Base-by-base conservation (phyloP, 2,113 vertebrate species). In the Pomatostomus ruficeps region DNA sequence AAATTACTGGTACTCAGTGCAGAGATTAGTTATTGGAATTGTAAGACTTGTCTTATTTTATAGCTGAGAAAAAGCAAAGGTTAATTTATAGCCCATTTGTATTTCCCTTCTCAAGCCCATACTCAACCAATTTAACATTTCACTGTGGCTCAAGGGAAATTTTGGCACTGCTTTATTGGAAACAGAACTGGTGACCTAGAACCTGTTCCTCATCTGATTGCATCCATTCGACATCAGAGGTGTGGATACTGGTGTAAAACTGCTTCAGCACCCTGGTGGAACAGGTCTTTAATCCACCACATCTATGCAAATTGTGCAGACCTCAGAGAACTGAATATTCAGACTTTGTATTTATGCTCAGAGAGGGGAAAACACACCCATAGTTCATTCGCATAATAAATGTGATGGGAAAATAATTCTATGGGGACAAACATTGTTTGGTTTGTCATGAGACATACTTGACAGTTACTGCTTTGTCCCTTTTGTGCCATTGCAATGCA, bases 391-490 rank as follows among this genome's bases (percentile, higher is more conserved):
- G 8, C 92, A 91, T 96, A 97, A 97, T 93, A 96, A 97, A 98
- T 97, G 88, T 65, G 94, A 85, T 93, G 79, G 78, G 94, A 97
- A 97, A 96, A 97, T 91, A 97, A 97, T 97, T 97, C 96, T 96
- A 5, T 38, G 43, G 97, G 95, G 96, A 96, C 92, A 79, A 84
- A 95, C 95, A 95, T 89, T 98, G 92, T 98, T 98, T 98, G 96
- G 95, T 97, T 98, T 98, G 94, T 95, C 95, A 95, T 91, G 96
- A 97, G 96, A 95, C 96, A 91, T 91, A 42, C n/a, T 88, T 92
- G 94, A 97, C 98, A 96, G 97, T 98, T 98, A 97, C 86, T 54
- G 91, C 93, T 88, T 96, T 96, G 94, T 95, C 97, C 96, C 92
- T 96, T 97, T 97, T 97, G 97, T 98, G 96, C 96, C 91, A 82